These are phyloP conservation scores for Coracias cyanogaster DNA, from an alignment of 2,797 vertebrate genomes.

Conservation along the genomic window DNA sequence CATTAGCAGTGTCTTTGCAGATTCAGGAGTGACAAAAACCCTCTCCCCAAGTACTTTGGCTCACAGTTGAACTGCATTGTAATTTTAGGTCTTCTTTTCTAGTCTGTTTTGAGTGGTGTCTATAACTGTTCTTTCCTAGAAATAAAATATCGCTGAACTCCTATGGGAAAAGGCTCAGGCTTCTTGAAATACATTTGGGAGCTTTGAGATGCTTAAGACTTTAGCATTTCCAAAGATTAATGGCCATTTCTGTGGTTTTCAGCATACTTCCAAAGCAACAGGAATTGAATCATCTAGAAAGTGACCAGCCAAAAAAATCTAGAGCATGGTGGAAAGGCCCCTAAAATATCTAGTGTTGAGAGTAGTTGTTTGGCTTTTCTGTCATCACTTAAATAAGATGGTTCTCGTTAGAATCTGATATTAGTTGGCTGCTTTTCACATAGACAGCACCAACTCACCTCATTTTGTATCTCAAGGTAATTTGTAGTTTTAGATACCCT, in stretches of 20 bases:
- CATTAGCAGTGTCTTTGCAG: neutral
- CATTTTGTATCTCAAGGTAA: neutral
- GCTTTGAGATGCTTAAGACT: neutral
- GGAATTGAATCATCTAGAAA: slow-evolving; percentile 44
- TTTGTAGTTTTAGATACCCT: neutral
- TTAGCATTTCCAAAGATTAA: slow-evolving; percentile 19
- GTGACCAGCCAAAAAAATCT: slow-evolving; percentile 40
- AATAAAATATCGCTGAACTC: neutral
- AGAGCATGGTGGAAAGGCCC: slow-evolving; percentile 10
- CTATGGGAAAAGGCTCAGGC: neutral
- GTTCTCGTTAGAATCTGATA: neutral
- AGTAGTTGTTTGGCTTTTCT: neutral
- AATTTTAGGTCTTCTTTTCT: neutral
- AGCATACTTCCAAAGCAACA: slow-evolving; percentile 10
- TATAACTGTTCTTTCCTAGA: neutral
- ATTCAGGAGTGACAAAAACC: neutral
- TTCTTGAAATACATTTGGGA: slow-evolving; percentile 24
- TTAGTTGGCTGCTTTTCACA: neutral
- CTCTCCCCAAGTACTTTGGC: neutral
- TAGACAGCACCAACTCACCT: neutral
- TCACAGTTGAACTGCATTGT: neutral
- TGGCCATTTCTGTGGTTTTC: slow-evolving; percentile 29
- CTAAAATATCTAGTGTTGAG: slow-evolving; percentile 16
- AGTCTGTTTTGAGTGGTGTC: neutral
- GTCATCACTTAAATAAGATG: neutral